Base-by-base conservation (phyloP, 2,797 vertebrate species). In the Eulemur mongoz region DNA sequence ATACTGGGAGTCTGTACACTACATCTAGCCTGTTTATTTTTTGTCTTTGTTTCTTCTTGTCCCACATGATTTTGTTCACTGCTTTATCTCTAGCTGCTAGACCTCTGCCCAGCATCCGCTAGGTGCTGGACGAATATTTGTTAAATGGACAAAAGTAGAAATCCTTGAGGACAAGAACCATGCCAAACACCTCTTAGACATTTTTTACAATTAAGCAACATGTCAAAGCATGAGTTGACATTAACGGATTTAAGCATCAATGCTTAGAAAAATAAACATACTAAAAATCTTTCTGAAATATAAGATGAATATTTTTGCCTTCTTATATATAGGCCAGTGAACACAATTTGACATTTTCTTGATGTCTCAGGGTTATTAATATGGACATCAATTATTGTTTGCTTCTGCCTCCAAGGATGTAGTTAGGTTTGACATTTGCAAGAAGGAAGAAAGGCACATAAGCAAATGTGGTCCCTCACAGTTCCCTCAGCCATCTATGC, bases 201-300 rank as follows among this genome's bases (percentile, higher is more conserved):
- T 85, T 73, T 95, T 70, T n/a, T 57, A n/a, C 89, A 95, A 78
- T 57, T 43, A 65, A 94, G 35, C 38, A 84, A 35, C 4, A 50
- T 88, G 72, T 95, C 87, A 93, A 91, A 32, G n/a, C 79, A 54
- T 59, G 61, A 85, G 20, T 65, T 96, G 54, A 85, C 22, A 27
- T 67, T 69, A 92, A 92, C 80, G 54, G 57, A 82, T 75, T 63
- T 65, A 81, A 78, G 30, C 35, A 87, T 6, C 50, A 85, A 72
- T 48, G 57, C 9, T 54, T 90, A 72, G 73, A 86, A 94, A 94
- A 80, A n/a, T 35, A 95, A 88, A 70, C 25, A 83, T 22, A 61
- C 57, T 69, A 92, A 61, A 95, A 81, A 59, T 90, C 17, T 48
- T 84, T 69, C 61, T 76, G 81, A 97, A 95, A 94, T 50, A 69